These are phyloP conservation scores for Ambastaia sidthimunki DNA, from an alignment of 2,797 vertebrate species.

Conservation along the genomic window DNA sequence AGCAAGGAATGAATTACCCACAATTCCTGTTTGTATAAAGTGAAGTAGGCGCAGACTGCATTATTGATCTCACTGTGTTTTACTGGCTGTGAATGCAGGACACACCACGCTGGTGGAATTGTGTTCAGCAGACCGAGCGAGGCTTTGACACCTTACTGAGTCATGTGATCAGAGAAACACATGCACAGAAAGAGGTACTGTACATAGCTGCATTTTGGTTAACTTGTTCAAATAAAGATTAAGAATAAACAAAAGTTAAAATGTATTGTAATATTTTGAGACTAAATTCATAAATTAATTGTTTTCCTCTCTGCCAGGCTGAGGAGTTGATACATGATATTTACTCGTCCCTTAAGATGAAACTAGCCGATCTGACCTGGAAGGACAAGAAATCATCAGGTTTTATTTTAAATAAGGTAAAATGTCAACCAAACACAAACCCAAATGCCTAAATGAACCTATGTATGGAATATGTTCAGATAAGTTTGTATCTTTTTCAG, in stretches of 20 bases:
- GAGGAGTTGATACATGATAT: conserved; percentile 72
- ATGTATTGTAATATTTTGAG: background rate
- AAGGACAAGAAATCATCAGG: conserved; percentile 60
- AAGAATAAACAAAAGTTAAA: background rate
- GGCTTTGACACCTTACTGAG: conserved; percentile 73
- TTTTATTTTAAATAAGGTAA: conserved; percentile 73
- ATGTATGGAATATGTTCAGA: background rate
- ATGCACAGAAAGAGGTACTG: conserved; percentile 68
- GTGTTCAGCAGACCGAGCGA: conserved; percentile 73
- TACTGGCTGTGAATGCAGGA: conserved; percentile 59
- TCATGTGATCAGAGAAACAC: conserved; percentile 66
- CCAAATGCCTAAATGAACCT: background rate
- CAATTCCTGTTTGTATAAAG: background rate
- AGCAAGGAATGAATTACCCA: background rate
- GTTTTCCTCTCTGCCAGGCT: conserved; percentile 65
- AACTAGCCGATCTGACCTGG: conserved; percentile 70
- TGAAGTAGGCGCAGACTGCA: background rate
- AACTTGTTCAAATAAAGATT: background rate
- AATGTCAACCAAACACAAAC: background rate
- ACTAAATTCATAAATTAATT: background rate
- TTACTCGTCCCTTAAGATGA: conserved; percentile 71
- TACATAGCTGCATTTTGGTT: background rate
- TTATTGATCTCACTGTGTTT: conserved; percentile 37
- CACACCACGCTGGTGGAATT: conserved; percentile 75
- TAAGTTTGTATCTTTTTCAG: conserved; percentile 59